phyloP scores from a whole-genome alignment of 2,113 vertebrate genomes.

The Scomber japonicus region DNA sequence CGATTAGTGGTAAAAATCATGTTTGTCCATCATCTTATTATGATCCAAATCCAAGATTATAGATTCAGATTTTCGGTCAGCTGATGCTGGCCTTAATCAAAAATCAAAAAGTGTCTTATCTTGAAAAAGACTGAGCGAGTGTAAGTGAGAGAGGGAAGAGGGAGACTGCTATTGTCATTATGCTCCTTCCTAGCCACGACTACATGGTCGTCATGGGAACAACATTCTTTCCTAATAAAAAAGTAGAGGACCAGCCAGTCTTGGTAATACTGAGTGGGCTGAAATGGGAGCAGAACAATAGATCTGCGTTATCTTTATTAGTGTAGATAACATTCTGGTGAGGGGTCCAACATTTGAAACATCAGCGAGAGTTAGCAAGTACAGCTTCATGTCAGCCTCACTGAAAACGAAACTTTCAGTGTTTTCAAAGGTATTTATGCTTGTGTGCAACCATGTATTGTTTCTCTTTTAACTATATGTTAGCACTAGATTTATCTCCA shows the following conservation, averaged over 20 bases:
- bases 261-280: slow-evolving; percentile 16
- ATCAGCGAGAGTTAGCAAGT: background rate
- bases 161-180: slow-evolving; percentile 65
- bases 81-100: background rate
- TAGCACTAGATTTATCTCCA: too few relatives aligned
- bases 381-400: background rate
- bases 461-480: too few relatives aligned
- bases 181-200: slow-evolving; percentile 33
- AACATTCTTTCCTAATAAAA: slow-evolving; percentile 67
- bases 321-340: background rate
- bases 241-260: slow-evolving; percentile 35
- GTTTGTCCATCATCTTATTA: background rate
- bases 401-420: background rate
- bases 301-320: slow-evolving; percentile 43
- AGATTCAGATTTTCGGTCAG: background rate
- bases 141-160: background rate
- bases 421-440: too few relatives aligned
- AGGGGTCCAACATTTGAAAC: background rate
- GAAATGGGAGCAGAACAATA: slow-evolving; percentile 31
- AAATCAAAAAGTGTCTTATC: background rate
- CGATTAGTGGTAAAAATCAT: too few relatives aligned
- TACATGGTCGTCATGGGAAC: slow-evolving; percentile 65
- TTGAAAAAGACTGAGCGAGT: slow-evolving; percentile 11
- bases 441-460: too few relatives aligned
- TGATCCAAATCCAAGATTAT: background rate